Conservation (phyloP, 2,797 vertebrate species). For the Hylomyscus alleni region DNA sequence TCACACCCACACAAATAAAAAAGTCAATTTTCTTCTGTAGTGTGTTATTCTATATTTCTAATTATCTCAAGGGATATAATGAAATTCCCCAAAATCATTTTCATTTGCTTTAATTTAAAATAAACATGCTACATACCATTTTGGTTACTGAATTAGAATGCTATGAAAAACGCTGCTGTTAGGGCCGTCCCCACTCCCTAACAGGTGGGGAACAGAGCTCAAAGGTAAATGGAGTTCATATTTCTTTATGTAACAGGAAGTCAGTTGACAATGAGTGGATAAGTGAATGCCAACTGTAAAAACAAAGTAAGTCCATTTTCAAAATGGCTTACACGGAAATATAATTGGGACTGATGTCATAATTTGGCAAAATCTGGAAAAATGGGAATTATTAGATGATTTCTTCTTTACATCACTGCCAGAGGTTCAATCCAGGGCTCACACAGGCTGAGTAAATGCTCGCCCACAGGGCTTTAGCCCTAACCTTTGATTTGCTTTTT, state of each 20-base stretch:
- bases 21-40: slow-evolving; percentile 44
- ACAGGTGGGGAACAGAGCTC: slow-evolving; percentile 51
- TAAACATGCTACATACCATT: slow-evolving; percentile 39
- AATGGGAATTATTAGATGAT: slow-evolving; percentile 83
- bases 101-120: slow-evolving; percentile 68
- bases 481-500: slow-evolving; percentile 80
- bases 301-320: slow-evolving; percentile 46
- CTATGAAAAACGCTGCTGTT: slow-evolving; percentile 52
- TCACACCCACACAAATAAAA: neutral
- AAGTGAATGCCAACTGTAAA: slow-evolving; percentile 53
- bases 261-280: slow-evolving; percentile 42
- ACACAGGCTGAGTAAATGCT: neutral
- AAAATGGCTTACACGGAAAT: slow-evolving; percentile 30
- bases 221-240: slow-evolving; percentile 23
- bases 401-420: neutral
- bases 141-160: neutral
- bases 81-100: slow-evolving; percentile 66
- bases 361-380: slow-evolving; percentile 77
- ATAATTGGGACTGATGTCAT: slow-evolving; percentile 63
- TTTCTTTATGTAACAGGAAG: slow-evolving; percentile 44
- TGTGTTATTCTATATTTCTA: slow-evolving; percentile 62
- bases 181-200: neutral
- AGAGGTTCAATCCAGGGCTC: neutral
- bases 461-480: neutral
- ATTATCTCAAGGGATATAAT: slow-evolving; percentile 64